Evolutionary conservation across 2,797 vertebrate species (phyloP).

Genomic region (Sphenodon punctatus): DNA sequence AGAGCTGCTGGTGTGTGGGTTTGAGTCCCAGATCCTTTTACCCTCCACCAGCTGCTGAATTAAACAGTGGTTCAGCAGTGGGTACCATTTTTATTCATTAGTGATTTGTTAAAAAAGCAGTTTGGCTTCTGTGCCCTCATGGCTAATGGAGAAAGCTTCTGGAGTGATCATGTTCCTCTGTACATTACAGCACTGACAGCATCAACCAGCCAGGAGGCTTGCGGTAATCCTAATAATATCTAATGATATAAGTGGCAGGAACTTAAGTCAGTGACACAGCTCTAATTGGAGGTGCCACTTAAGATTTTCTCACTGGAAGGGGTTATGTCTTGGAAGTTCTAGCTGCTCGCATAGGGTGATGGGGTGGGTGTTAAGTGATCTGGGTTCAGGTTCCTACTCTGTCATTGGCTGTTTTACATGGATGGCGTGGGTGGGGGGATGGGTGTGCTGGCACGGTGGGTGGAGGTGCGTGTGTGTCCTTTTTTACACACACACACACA

Average conservation of each 20-base stretch:
- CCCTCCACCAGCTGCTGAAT: too few species aligned
- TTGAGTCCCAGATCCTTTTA: too few species aligned
- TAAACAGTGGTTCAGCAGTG: fast-evolving
- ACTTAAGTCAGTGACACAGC: neutral
- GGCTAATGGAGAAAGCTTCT: neutral
- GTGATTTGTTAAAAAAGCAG: neutral
- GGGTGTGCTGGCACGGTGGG: too few species aligned
- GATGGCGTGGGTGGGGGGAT: too few species aligned
- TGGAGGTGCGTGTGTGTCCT: too few species aligned
- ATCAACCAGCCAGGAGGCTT: neutral
- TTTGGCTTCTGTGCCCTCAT: neutral
- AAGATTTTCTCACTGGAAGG: neutral
- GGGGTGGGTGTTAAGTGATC: fast-evolving
- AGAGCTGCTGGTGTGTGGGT: too few species aligned
- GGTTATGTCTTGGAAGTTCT: neutral
- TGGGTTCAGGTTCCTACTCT: too few species aligned
- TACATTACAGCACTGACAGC: neutral
- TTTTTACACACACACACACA: too few species aligned
- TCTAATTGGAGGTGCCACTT: too few species aligned
- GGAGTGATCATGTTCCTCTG: too few species aligned
- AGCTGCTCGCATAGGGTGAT: neutral
- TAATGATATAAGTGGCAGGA: neutral
- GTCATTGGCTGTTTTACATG: too few species aligned
- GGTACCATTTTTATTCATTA: fast-evolving
- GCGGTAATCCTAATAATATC: neutral